phyloP scores from a whole-genome alignment of 2,888 invertebrate species.

The Calliscelio sp. region DNA sequence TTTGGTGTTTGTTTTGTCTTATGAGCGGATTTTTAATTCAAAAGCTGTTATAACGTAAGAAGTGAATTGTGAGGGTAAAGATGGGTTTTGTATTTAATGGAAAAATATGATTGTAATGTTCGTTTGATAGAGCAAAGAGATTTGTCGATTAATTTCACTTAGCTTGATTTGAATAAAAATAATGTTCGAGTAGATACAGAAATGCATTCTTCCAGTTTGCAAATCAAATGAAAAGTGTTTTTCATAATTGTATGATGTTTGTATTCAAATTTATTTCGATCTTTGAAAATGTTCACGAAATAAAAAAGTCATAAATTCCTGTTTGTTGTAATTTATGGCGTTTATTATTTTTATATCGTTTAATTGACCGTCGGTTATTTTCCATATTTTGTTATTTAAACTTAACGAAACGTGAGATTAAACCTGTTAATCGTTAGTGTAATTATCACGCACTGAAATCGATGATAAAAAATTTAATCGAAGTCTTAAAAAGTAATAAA shows the following conservation, averaged over 20 bases:
- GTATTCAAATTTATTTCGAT: too few relatives aligned
- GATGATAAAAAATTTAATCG: background rate
- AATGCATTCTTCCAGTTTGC: background rate
- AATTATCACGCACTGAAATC: background rate
- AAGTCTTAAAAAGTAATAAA: conserved; percentile 19
- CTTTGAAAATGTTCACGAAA: too few relatives aligned
- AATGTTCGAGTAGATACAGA: background rate
- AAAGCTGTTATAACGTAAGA: background rate
- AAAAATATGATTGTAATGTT: conserved; percentile 1
- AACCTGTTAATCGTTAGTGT: background rate
- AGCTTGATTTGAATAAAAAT: conserved; percentile 3
- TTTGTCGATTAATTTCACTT: background rate
- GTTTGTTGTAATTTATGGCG: too few relatives aligned
- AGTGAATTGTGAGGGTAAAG: background rate
- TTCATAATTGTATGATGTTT: background rate
- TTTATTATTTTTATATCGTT: too few relatives aligned
- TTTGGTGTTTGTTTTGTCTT: background rate
- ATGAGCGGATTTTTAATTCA: background rate
- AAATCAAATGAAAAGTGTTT: background rate
- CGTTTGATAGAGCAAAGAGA: background rate
- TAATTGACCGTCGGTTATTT: too few relatives aligned
- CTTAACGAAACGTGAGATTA: background rate
- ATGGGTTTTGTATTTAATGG: background rate
- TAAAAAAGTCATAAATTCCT: too few relatives aligned
- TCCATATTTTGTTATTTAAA: too few relatives aligned